phyloP scores from a whole-genome alignment of 92 coral and sea anemone genomes.

The Heliopora coerulea region DNA sequence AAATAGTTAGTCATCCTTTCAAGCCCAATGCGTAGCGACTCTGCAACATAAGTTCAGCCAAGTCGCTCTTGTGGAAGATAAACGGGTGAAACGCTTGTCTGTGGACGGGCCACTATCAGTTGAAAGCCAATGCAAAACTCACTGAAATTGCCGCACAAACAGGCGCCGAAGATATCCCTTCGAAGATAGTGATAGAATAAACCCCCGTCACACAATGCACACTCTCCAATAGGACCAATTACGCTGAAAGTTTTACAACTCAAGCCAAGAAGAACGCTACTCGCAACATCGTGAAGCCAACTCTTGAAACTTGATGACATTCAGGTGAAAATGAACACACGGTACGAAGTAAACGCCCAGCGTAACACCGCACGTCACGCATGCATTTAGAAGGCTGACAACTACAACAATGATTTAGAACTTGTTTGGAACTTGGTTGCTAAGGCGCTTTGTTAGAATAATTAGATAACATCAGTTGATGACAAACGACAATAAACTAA shows the following conservation, averaged over 20 bases:
- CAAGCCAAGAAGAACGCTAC: conserved; percentile 8
- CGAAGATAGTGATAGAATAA: not conserved
- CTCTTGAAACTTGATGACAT: conserved; percentile 39
- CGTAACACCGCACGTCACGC: conserved; percentile 14
- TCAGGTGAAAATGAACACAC: conserved; percentile 24
- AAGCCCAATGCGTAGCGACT: not conserved
- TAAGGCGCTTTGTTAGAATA: too few relatives aligned
- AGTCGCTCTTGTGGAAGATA: not conserved
- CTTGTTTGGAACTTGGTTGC: too few relatives aligned
- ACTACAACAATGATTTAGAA: too few relatives aligned
- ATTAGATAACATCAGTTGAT: conserved; percentile 3
- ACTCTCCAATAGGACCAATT: not conserved
- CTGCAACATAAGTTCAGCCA: conserved; percentile 10
- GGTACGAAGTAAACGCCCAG: conserved; percentile 13
- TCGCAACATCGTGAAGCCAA: conserved; percentile 12
- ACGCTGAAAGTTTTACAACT: not conserved
- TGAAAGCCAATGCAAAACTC: not conserved
- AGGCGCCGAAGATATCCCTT: not conserved
- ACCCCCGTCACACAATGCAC: not conserved
- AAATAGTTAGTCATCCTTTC: conserved; percentile 24
- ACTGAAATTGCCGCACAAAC: not conserved
- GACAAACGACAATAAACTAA: not conserved
- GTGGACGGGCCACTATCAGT: not conserved
- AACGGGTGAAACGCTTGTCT: not conserved
- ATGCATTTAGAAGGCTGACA: conserved; percentile 25